Percentiles rank a stretch among this genome's conserved stretches.
Evolutionary conservation across 2,113 vertebrate species (phyloP).

Genomic region (Drymodes brunneopygia): DNA sequence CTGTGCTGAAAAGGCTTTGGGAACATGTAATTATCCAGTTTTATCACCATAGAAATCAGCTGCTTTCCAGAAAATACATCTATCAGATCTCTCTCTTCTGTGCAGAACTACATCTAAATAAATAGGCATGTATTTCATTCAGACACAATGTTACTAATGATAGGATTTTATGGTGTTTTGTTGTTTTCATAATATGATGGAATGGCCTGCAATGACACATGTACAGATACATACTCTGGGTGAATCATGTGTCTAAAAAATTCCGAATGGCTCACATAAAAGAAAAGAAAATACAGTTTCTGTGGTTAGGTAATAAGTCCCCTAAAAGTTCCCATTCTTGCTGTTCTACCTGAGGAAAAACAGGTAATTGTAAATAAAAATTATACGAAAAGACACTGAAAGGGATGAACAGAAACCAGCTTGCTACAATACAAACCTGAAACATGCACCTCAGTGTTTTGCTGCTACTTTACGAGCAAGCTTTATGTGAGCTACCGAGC

Average conservation of each 20-base stretch:
- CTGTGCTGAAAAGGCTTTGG: conserved; percentile 26
- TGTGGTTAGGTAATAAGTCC: neutral
- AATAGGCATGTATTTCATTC: neutral
- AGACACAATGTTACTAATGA: neutral
- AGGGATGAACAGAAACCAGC: neutral
- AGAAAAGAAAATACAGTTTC: neutral
- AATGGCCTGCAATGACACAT: neutral
- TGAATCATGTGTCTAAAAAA: neutral
- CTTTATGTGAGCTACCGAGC: neutral
- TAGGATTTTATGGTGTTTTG: neutral
- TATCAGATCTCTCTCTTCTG: neutral
- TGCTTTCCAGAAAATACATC: conserved; percentile 8
- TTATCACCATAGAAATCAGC: conserved; percentile 41
- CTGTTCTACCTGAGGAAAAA: neutral
- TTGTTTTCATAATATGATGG: neutral
- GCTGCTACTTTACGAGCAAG: neutral
- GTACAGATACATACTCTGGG: neutral
- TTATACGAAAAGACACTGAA: neutral
- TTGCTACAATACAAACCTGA: neutral
- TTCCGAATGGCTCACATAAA: neutral
- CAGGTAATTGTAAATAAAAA: neutral
- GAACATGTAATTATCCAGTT: conserved; percentile 31
- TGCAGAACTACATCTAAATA: neutral
- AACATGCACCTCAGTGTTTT: neutral
- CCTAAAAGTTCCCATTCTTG: neutral